Base-by-base conservation (phyloP, 2,797 vertebrate species). In the Sorex maritimensis region DNA sequence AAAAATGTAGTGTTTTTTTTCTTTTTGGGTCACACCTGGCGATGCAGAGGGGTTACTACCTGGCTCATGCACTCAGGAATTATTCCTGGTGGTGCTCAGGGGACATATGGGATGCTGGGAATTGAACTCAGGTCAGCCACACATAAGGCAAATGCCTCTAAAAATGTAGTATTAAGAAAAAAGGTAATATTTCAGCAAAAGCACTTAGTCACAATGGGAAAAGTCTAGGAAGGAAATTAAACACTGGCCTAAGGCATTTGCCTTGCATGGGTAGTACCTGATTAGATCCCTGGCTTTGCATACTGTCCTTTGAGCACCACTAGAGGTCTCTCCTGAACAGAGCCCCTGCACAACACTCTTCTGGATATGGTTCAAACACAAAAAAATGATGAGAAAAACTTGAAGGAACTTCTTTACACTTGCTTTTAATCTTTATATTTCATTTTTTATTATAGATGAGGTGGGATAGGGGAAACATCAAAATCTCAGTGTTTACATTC, bases 361-460 rank as follows among this genome's bases (percentile, higher is more conserved):
- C 58, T 23, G 21, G 58, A 19, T 61, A 15, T 61, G 58, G 58
- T 61, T 4, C 58, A 88, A 88, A 19, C 58, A 94, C 1, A 81
- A 24, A 92, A 6, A 86, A 61, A 94, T 94, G 46, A 73, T 24
- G 15, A 38, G 19, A 2, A 90, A 93, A 81, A 65, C 28, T 83
- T 75, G 38, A 15, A 41, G 86, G 44, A 55, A 75, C 30, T 86
- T 91, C 30, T 88, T 89, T 58, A 79, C 7, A 82, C 26, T 69
- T 34, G 85, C 72, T 58, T 78, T 96, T 81, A 58, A 19, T 46
- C 5, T 23, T 61, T 90, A 87, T 73, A 24, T 67, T 44, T 82
- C 86, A 73, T 77, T 95, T 87, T 92, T 81, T 44, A 84, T 77
- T 92, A 81, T 34, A 82, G 80, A 90, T 75, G 44, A 88, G 6